These are phyloP conservation scores for Cololabis saira DNA, from an alignment of 2,113 vertebrate genomes.

Conservation along the genomic window DNA sequence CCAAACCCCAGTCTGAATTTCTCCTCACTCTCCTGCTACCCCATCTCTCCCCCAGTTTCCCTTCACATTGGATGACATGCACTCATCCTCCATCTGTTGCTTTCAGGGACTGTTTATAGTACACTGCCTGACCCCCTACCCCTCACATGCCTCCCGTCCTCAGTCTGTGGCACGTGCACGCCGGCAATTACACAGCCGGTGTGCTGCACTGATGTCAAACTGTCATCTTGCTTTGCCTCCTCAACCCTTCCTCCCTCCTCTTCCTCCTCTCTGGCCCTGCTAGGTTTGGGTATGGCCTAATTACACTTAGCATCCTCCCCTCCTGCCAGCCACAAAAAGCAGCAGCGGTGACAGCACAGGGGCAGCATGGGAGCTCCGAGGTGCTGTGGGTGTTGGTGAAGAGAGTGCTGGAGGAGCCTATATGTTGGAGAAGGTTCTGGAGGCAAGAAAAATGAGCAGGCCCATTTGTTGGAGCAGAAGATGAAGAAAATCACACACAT, in stretches of 20 bases:
- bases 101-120: conserved; percentile 34
- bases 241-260: conserved; percentile 4
- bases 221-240: conserved; percentile 60
- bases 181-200: conserved; percentile 68
- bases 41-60: conserved; percentile 1
- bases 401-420: conserved; percentile 35
- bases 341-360: conserved; percentile 60
- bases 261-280: conserved; percentile 32
- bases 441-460: conserved; percentile 30
- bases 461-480: conserved; percentile 21
- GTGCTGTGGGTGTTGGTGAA: conserved; percentile 46
- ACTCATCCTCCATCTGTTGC: conserved; percentile 32
- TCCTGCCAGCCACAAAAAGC: conserved; percentile 49
- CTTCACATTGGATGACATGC: conserved; percentile 22
- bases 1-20: conserved; percentile 14
- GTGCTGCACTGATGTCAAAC: conserved; percentile 71
- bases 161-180: conserved; percentile 37
- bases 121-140: conserved; percentile 14
- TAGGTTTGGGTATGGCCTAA: conserved; percentile 68
- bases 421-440: conserved; percentile 32
- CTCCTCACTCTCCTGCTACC: conserved; percentile 12
- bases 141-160: conserved; percentile 37
- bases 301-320: conserved; percentile 65
- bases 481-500: neutral
- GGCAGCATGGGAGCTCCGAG: conserved; percentile 52